Evolutionary conservation across 2,888 invertebrate genomes (phyloP), one percentile per base, ranked within the genome.

Genomic region (Athalia rosae): DNA sequence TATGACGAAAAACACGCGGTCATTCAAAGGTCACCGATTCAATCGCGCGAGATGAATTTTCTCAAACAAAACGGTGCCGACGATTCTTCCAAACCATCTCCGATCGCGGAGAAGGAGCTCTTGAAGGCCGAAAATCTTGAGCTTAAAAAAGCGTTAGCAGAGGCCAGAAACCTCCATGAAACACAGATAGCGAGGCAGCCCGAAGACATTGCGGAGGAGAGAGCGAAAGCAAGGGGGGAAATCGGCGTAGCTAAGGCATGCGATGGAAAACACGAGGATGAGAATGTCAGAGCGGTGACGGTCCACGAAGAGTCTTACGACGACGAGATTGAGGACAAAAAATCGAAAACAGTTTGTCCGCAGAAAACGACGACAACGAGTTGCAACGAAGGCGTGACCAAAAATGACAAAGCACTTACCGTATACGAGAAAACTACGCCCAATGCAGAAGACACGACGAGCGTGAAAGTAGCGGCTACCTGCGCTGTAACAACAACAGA

Each of bases 21-120:
- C 15, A 56, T 74, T 3, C 62, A 56, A 6, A 62, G 69, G 41
- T 77, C 69, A 43, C 61, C 41, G 0, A n/a, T 77, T 15, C 67
- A 67, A 13, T 7, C 53, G 4, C n/a, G 28, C n/a, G 45, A n/a
- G 45, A n/a, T 11, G 8, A 11, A 50, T 13, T 48, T 15, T 3
- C 6, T 47, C 13, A 13, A 41, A 7, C 41, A 7, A 62, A 62
- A 3, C 6, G 4, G 8, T 41, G 41, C 62, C 13, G 41, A 13
- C 4, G 4, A 11, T 1, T 7, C 62, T 41, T 8, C 3, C 4
- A 9, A 62, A 6, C 13, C 7, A 47, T 47, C 7, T 43, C 0
- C 63, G 15, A 13, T 3, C 59, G 59, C 1, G 41, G 62, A 43
- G 41, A 43, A 43, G 3, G 11, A 3, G 0, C 62, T 4, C 7